phyloP scores from a whole-genome alignment of 1,140 invertebrate genomes.

The Agrilus planipennis region DNA sequence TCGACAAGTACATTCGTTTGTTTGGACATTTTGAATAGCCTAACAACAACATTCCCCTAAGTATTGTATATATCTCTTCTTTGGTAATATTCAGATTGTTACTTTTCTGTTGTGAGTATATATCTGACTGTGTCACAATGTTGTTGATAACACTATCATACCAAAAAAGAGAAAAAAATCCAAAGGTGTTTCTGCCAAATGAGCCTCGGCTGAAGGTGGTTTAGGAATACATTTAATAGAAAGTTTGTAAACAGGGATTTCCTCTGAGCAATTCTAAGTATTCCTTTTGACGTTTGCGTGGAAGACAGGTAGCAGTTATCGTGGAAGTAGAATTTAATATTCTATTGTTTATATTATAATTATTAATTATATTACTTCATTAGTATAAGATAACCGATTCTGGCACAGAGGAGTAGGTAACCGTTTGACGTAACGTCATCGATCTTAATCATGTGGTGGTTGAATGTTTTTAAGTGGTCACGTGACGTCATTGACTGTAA shows the following conservation, averaged over 20 bases:
- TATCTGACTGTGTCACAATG: slow-evolving; percentile 5
- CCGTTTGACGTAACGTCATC: too few relatives aligned
- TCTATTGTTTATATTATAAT: too few relatives aligned
- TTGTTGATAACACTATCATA: slow-evolving; percentile 1
- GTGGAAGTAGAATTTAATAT: not conserved
- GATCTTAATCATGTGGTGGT: too few relatives aligned
- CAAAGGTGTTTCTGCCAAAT: not conserved
- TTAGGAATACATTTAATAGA: not conserved
- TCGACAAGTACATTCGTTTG: slow-evolving; percentile 15
- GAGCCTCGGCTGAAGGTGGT: slow-evolving; percentile 5
- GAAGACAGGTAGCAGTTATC: not conserved
- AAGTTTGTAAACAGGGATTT: too few relatives aligned
- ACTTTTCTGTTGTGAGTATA: slow-evolving; percentile 10
- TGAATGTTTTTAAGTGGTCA: too few relatives aligned
- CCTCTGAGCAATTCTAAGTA: too few relatives aligned
- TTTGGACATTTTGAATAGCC: slow-evolving; percentile 18
- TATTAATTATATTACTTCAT: too few relatives aligned
- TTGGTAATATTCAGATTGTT: slow-evolving; percentile 6
- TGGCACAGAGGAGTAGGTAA: too few relatives aligned
- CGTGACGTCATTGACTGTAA: too few relatives aligned
- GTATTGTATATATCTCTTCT: slow-evolving; percentile 15
- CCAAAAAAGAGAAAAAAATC: slow-evolving; percentile 12
- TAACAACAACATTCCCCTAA: slow-evolving; percentile 15
- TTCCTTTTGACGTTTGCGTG: slow-evolving; percentile 1
- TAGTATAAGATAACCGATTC: too few relatives aligned